Evolutionary conservation across 1,140 invertebrate species (phyloP), one percentile per base, ranked within the genome.

Genomic region (Drosophila pallidifrons): DNA sequence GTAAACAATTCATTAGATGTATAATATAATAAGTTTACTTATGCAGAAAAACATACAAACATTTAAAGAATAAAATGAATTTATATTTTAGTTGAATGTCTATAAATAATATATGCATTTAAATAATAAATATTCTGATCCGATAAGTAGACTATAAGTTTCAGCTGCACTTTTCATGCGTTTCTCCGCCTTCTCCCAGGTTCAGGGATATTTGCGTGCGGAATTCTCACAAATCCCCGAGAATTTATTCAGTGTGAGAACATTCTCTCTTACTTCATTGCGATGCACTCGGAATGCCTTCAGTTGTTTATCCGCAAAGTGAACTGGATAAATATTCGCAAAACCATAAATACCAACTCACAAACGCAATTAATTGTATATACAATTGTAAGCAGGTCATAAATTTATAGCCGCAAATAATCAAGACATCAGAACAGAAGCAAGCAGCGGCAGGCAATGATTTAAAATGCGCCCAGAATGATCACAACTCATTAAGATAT

Each of bases 401-500:
- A 52, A 54, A 79, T 78, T 60, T 35, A 54, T 54, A 41, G 51
- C 49, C 55, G 55, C 76, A 77, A 73, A 57, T 70, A 70, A 38
- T 65, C 16, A 30, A 15, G 46, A 46, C 15, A 35, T 51, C 61
- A 55, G 41, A 30, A 8, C 28, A 41, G 38, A 43, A 15, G 1
- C 15, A 16, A 3, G 13, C 13, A 57, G 43, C 11, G 5, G 13
- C 13, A 57, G 35, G 7, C 35, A 64, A 68, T 85, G 81, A 85
- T 81, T 85, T 85, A 75, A 58, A 59, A 75, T 81, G 49, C 69
- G 25, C 28, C 43, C 43, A 47, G 52, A 67, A 67, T 68, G 57
- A 87, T 79, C 67, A 70, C 71, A 86, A 82, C 79, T 87, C 82
- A 86, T 87, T 86, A 87, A 82, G 75, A 70, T 79, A 87, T 86